Evolutionary conservation across 2,797 vertebrate genomes (phyloP).

Genomic region (Avahi laniger): DNA sequence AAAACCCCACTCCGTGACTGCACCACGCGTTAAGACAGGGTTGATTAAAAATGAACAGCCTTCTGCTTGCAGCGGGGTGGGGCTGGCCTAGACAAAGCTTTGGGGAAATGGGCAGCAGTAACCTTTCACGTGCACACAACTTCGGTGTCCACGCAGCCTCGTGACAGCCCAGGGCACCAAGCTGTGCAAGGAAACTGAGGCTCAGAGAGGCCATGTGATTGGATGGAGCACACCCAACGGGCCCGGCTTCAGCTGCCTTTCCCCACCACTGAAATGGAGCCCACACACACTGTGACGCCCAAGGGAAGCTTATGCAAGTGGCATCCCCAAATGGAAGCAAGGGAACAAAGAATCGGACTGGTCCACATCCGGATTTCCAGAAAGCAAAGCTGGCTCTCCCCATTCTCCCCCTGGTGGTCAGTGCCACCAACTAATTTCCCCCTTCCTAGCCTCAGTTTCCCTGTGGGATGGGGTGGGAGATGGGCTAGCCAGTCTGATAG

Average conservation of each 20-base stretch:
- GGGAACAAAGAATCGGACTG: not conserved
- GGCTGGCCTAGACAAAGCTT: fast-evolving
- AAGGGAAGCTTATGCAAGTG: not conserved
- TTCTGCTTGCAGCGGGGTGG: fast-evolving
- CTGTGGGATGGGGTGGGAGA: fast-evolving
- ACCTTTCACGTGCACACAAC: not conserved
- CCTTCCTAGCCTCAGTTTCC: not conserved
- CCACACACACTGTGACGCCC: fast-evolving
- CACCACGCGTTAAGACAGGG: not conserved
- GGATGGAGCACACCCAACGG: fast-evolving
- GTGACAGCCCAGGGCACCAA: not conserved
- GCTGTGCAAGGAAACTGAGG: not conserved
- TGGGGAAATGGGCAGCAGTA: not conserved
- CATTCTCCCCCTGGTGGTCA: not conserved
- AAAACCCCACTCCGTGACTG: not conserved
- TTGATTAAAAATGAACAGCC: not conserved
- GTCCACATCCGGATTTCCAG: not conserved
- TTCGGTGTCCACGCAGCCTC: fast-evolving
- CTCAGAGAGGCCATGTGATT: not conserved
- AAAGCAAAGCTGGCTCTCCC: not conserved
- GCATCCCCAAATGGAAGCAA: not conserved
- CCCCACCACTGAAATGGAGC: not conserved
- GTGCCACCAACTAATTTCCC: not conserved
- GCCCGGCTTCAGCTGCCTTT: not conserved
- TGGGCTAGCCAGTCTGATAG: not conserved